These are phyloP conservation scores for Micoletzkya japonica DNA, from an alignment of 2,888 invertebrate species.

Conservation along the genomic window DNA sequence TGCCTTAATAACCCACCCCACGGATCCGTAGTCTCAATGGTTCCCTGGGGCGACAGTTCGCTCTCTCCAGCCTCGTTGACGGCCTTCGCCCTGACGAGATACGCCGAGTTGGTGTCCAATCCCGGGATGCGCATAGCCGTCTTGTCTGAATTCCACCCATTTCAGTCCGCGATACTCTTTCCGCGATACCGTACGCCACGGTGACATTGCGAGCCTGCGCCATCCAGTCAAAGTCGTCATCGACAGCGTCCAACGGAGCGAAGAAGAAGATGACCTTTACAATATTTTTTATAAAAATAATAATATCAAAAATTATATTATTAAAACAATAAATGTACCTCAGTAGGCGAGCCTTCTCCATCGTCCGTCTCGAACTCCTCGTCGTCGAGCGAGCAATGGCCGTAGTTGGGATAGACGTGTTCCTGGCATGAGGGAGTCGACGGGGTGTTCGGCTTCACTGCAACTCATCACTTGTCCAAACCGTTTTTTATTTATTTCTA, in stretches of 20 bases:
- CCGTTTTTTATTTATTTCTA: background rate
- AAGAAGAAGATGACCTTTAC: conserved; percentile 24
- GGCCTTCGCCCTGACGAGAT: conserved; percentile 42
- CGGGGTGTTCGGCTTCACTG: conserved; percentile 41
- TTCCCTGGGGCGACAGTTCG: conserved; percentile 38
- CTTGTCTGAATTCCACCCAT: conserved; percentile 27
- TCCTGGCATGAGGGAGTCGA: conserved; percentile 42
- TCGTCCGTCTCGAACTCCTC: conserved; percentile 30
- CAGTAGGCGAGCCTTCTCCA: background rate
- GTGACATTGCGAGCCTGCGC: conserved; percentile 23
- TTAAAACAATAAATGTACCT: background rate
- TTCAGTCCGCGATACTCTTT: background rate
- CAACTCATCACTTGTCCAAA: background rate
- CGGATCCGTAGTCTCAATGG: conserved; percentile 46
- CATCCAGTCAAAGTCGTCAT: conserved; percentile 24
- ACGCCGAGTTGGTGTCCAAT: conserved; percentile 41
- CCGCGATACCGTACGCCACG: conserved; percentile 12
- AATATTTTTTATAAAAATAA: no score
- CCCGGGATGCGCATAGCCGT: conserved; percentile 35
- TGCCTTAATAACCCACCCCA: conserved; percentile 34
- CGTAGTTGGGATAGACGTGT: conserved; percentile 48
- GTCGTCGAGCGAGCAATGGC: conserved; percentile 37
- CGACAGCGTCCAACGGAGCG: conserved; percentile 7
- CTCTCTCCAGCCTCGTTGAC: conserved; percentile 51
- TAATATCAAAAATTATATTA: background rate